Evolutionary conservation across 2,888 invertebrate genomes (phyloP), one percentile per base, ranked within the genome.

Genomic region (Luperina testacea): DNA sequence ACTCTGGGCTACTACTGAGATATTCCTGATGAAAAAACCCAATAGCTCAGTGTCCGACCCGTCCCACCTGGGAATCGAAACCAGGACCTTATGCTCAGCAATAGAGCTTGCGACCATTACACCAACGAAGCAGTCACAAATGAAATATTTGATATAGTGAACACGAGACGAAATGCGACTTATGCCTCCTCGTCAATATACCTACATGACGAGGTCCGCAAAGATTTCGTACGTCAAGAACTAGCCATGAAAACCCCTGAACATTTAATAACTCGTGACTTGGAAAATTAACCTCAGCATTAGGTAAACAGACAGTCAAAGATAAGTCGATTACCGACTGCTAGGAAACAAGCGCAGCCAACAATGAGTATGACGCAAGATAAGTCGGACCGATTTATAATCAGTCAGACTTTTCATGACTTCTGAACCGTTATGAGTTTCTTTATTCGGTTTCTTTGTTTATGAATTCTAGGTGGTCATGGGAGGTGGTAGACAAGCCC

Each of bases 401-500:
- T 20, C 64, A 20, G 20, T 9, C 63, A 9, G 5, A 32, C 9
- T 0, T 24, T 11, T 24, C 38, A 38, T 20, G 63, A 32, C 20
- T 64, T 38, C 11, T 38, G 24, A 24, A 38, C 38, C n/a, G 48
- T n/a, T 67, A 59, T 2, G 20, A 20, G 9, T 63, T 64, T 38
- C 2, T 24, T 9, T 13, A 71, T 90, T 75, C 17, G 27, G 20
- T 51, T 38, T 2, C 20, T 24, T 57, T 27, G n/a, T 1, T 27
- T 65, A 15, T 9, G 17, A 27, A 48, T 61, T 90, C 7, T 90
- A 98, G 98, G 98, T 98, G 0, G 98, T 99, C 38, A 97, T 99
- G 97, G 99, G 99, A 0, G 99, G 99, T 8, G 99, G 99, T 0
- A 97, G 98, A 68, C 98, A 98, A 92, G 95, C 97, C 85, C 93